Percentiles rank a stretch among this genome's conserved stretches.
phyloP scores from a whole-genome alignment of 1,140 invertebrate species.

The Bathynomus jamesi region DNA sequence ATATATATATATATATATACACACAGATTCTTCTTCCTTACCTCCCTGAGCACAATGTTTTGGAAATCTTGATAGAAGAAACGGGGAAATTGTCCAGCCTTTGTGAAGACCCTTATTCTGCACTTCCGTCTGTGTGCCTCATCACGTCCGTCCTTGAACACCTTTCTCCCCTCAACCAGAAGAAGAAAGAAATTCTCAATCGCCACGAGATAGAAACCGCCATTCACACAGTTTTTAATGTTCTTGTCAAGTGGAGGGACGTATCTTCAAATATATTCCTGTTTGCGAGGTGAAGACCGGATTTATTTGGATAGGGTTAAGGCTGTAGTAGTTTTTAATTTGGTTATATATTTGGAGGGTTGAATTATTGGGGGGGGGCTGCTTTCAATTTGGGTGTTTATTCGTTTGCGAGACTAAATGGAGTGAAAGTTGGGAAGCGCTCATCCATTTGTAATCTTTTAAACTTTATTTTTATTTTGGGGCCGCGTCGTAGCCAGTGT shows the following conservation, averaged over 20 bases:
- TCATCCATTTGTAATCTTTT: no score
- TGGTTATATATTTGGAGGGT: no score
- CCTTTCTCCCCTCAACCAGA: not conserved
- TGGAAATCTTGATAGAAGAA: constrained; percentile 18
- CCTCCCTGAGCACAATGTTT: not conserved
- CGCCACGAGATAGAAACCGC: not conserved
- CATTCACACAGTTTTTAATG: constrained; percentile 9
- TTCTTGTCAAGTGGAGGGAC: constrained; percentile 21
- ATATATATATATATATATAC: no score
- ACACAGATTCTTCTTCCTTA: constrained; percentile 16
- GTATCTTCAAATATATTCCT: constrained; percentile 19
- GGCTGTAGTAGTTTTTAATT: not conserved
- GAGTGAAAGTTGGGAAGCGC: no score
- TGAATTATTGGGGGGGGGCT: no score
- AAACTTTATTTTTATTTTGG: no score
- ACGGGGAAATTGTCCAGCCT: constrained; percentile 9
- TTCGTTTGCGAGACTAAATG: no score
- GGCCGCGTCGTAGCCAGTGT: no score
- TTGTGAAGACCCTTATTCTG: constrained; percentile 17
- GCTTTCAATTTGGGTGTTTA: no score
- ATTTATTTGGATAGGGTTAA: not conserved
- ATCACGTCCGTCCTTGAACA: constrained; percentile 10
- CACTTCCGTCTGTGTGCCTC: constrained; percentile 4
- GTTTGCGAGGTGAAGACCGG: constrained; percentile 16
- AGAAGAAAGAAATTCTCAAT: not conserved